Base-by-base conservation (phyloP, 1,140 invertebrate species). In the Papilio polyxenes region DNA sequence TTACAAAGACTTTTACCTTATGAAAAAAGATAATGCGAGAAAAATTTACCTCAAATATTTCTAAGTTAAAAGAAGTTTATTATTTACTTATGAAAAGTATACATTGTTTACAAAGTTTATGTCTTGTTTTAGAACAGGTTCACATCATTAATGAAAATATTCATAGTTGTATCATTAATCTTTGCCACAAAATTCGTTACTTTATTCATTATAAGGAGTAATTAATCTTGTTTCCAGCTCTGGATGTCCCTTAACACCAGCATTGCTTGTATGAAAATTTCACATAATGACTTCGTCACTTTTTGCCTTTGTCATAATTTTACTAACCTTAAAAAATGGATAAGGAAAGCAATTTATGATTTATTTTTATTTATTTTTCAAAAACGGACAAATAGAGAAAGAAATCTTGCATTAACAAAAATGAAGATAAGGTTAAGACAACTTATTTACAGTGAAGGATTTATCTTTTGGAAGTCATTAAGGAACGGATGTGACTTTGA, bases 391-490 rank as follows among this genome's bases (percentile, higher is more conserved):
- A n/a, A 17, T 15, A 51, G 13, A 7, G 15, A 15, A 51, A 7
- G 15, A 15, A 51, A 59, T 20, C 5, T 59, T 20, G 5, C 15
- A 17, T 59, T 65, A 31, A 37, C 2, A 74, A 74, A 44, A 74
- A n/a, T 75, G 2, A 75, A 75, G 40, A 13, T n/a, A 49, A 75
- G 37, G 48, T 20, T 20, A 48, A 48, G 49, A 48, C 40, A 75
- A 10, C 20, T 48, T 75, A 75, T 75, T 75, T 75, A 75, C 15
- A 49, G 9, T 44, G 40, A 48, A 48, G 74, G 74, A 75, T 75
- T 51, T 53, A 77, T 77, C 75, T 77, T 53, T 31, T 48, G 48
- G 75, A 15, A 77, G 75, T 77, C 75, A 77, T 77, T 77, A 77
- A 53, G 75, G 44, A 77, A 77, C 75, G 75, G 75, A 77, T 77